phyloP scores from a whole-genome alignment of 2,888 invertebrate genomes.

The Xestia c-nigrum region DNA sequence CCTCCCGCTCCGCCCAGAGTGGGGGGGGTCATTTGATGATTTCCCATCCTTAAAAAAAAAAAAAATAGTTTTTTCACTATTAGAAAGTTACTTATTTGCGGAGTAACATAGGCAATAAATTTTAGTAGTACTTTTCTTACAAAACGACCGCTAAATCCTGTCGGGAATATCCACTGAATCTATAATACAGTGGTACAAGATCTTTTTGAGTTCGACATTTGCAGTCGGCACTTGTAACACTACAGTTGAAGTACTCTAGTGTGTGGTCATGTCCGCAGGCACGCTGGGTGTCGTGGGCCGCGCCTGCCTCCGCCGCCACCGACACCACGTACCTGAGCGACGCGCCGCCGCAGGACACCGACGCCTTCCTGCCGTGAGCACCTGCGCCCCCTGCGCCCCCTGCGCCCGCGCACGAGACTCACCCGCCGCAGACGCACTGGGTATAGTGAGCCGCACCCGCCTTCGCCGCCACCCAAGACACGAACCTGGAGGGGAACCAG shows the following conservation, averaged over 20 bases:
- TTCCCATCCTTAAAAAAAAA: too few relatives aligned
- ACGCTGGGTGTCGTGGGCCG: slow-evolving; percentile 82
- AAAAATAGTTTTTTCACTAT: too few relatives aligned
- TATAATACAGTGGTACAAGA: neutral
- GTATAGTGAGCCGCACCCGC: too few relatives aligned
- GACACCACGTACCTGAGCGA: slow-evolving; percentile 84
- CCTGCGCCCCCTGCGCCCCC: too few relatives aligned
- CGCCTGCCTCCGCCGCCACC: slow-evolving; percentile 77
- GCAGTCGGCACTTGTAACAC: neutral
- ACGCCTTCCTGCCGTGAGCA: slow-evolving; percentile 70
- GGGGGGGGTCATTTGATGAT: too few relatives aligned
- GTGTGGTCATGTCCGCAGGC: slow-evolving; percentile 66
- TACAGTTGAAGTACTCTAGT: neutral
- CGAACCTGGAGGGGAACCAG: too few relatives aligned
- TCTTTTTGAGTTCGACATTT: neutral
- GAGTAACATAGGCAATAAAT: too few relatives aligned
- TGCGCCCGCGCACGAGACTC: too few relatives aligned
- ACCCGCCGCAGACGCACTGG: neutral
- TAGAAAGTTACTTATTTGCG: too few relatives aligned
- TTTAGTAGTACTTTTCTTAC: neutral
- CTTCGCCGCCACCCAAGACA: too few relatives aligned
- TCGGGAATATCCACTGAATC: neutral
- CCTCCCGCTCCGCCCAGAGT: too few relatives aligned
- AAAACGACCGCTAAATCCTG: neutral
- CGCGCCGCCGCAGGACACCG: slow-evolving; percentile 73